These are phyloP conservation scores for Hipparchia semele DNA, from an alignment of 2,888 invertebrate species.

Conservation along the genomic window DNA sequence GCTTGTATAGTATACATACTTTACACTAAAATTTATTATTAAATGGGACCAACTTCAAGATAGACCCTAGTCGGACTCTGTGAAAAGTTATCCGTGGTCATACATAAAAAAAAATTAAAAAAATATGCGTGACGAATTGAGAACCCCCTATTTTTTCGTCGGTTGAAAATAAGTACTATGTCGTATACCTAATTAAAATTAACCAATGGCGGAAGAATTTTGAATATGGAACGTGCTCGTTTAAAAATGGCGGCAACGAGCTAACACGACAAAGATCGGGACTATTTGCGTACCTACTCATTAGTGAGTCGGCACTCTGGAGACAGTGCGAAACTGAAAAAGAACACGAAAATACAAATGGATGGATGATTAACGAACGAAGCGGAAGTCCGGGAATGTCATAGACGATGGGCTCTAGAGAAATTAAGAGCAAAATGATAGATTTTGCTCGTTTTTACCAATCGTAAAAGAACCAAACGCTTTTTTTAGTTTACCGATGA, in stretches of 20 bases:
- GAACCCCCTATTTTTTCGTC: no score
- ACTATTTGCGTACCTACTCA: conserved; percentile 58
- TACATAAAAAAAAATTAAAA: no score
- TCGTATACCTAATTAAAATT: background rate
- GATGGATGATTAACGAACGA: conserved; percentile 31
- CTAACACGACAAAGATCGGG: conserved; percentile 33
- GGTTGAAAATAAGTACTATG: no score
- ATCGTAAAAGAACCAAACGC: no score
- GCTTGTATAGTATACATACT: no score
- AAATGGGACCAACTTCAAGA: no score
- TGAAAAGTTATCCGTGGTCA: no score
- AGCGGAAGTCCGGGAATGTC: conserved; percentile 34
- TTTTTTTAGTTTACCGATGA: background rate
- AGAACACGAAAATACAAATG: conserved; percentile 35
- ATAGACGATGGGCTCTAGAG: conserved; percentile 2
- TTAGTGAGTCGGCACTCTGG: conserved; percentile 48
- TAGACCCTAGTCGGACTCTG: no score
- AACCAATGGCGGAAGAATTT: conserved; percentile 16
- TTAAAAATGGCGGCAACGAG: conserved; percentile 29
- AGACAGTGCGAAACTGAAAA: conserved; percentile 47
- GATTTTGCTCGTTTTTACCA: background rate
- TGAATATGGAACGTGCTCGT: conserved; percentile 33
- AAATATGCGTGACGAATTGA: no score
- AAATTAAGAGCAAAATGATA: background rate
- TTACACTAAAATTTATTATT: no score